Percentiles rank a stretch among this genome's conserved stretches.
Conservation (phyloP, 2,113 vertebrate genomes). For the Mionectes macconnelli region DNA sequence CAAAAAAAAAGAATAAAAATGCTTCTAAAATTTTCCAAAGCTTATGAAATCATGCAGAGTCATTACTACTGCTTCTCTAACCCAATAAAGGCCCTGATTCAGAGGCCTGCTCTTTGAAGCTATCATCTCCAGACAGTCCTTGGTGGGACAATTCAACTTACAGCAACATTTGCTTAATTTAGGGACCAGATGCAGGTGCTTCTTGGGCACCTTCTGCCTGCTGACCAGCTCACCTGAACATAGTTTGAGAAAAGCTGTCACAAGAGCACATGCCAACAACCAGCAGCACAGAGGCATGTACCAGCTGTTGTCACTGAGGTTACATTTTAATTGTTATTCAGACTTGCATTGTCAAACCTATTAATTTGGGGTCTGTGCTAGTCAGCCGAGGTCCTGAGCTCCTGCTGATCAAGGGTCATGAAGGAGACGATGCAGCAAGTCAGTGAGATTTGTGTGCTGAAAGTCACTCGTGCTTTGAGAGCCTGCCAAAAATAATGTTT, state of each 20-base stretch:
- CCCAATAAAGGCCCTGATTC: neutral
- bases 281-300: neutral
- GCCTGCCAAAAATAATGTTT: constrained; percentile 68
- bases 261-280: neutral
- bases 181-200: neutral
- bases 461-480: constrained; percentile 60
- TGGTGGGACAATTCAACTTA: neutral
- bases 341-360: neutral
- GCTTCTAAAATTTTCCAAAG: neutral
- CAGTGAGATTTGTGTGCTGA: constrained; percentile 64
- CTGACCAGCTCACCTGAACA: neutral
- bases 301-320: neutral
- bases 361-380: neutral
- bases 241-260: neutral
- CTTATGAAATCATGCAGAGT: neutral
- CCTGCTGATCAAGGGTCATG: constrained; percentile 22
- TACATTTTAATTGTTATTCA: neutral
- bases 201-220: neutral
- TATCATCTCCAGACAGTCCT: neutral
- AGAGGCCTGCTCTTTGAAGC: neutral
- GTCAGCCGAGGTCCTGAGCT: constrained; percentile 18
- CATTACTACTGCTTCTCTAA: neutral
- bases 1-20: neutral
- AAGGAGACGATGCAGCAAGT: constrained; percentile 30
- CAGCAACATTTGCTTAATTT: neutral